A percentile compares a stretch with the other conserved stretches of the same genome.
Conservation (phyloP, 2,113 vertebrate species). For the Hepsetus odoe region DNA sequence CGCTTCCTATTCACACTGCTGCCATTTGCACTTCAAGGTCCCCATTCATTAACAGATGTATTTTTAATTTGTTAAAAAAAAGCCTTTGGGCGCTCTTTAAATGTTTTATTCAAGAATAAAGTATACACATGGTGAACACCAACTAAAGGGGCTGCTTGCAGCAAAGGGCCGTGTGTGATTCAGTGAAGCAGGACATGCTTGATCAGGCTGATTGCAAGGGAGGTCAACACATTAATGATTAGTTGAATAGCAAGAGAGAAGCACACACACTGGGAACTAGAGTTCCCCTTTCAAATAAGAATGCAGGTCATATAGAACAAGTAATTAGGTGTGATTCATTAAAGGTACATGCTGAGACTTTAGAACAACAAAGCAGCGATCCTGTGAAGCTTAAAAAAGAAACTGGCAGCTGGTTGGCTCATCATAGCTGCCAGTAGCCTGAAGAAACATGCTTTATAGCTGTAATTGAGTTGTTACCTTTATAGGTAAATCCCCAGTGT, state of each 20-base stretch:
- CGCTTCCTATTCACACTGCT: conserved; percentile 40
- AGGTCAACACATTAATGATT: conserved; percentile 1
- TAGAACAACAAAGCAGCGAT: conserved; percentile 5
- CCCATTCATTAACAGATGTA: conserved; percentile 32
- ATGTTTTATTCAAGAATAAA: conserved; percentile 63
- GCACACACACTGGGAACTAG: neutral
- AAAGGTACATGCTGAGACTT: neutral
- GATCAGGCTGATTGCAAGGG: conserved; percentile 1
- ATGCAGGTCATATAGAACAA: neutral
- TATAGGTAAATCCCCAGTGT: neutral
- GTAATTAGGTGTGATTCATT: conserved; percentile 4
- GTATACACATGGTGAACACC: neutral
- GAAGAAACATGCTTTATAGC: conserved; percentile 11
- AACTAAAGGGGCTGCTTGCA: neutral
- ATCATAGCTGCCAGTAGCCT: neutral
- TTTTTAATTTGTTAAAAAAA: conserved; percentile 46
- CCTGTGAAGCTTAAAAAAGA: neutral
- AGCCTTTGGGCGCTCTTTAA: conserved; percentile 48
- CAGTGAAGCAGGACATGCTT: neutral
- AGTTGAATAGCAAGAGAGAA: neutral
- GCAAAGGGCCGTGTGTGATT: neutral
- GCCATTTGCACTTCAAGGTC: conserved; percentile 65
- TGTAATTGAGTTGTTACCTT: conserved; percentile 32
- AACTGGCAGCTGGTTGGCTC: neutral
- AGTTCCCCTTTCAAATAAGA: neutral